Evolutionary conservation across 2,888 invertebrate genomes (phyloP).

Genomic region (Dicycla oo): DNA sequence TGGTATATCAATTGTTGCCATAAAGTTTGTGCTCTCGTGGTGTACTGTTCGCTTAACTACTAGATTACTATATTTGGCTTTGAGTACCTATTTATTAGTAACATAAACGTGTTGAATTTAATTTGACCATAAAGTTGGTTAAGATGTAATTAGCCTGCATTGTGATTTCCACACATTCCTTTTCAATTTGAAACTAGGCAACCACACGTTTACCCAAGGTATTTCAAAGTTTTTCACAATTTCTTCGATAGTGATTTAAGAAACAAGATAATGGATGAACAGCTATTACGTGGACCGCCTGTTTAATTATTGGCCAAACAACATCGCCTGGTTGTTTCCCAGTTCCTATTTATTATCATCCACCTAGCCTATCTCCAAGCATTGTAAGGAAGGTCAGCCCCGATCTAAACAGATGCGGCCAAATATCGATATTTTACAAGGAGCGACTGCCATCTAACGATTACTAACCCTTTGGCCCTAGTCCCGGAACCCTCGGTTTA

Average conservation of each 20-base stretch:
- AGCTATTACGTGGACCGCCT: too few relatives aligned
- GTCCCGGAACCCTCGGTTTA: constrained; percentile 3
- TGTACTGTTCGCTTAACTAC: too few relatives aligned
- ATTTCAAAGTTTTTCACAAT: neutral
- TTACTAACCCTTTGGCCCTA: constrained; percentile 20
- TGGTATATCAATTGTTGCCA: too few relatives aligned
- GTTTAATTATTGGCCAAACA: neutral
- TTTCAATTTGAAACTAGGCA: neutral
- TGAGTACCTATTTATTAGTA: neutral
- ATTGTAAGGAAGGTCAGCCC: neutral
- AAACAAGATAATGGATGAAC: too few relatives aligned
- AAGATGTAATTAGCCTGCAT: neutral
- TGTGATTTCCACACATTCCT: neutral
- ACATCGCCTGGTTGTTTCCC: neutral
- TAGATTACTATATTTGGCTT: neutral
- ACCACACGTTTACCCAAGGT: neutral
- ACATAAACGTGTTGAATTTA: neutral
- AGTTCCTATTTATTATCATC: neutral
- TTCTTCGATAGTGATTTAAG: neutral
- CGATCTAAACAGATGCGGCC: constrained; percentile 6
- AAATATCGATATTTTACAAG: constrained; percentile 37
- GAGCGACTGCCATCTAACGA: neutral
- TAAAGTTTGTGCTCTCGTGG: too few relatives aligned
- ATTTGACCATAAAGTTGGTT: neutral
- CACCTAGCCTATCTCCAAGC: neutral